Conservation (phyloP, 2,888 invertebrate species). For the Argyresthia albistria region DNA sequence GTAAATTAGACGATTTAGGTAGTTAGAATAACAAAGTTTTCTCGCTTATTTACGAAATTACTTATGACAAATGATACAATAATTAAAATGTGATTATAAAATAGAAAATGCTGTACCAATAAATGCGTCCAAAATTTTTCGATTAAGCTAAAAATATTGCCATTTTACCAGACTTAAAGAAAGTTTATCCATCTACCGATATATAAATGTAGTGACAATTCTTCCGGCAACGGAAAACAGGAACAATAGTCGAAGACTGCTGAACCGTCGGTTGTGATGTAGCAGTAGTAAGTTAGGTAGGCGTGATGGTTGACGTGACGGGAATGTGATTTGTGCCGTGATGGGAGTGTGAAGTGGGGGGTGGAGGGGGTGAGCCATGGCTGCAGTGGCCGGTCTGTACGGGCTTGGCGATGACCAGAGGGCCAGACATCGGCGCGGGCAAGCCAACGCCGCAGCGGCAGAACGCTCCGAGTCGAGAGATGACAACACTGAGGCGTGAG, state of each 20-base stretch:
- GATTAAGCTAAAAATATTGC: conserved; percentile 34
- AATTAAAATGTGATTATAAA: conserved; percentile 53
- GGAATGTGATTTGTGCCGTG: conserved; percentile 16
- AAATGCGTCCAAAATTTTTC: conserved; percentile 59
- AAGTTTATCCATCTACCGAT: not conserved
- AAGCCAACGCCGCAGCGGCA: conserved; percentile 76
- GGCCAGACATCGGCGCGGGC: conserved; percentile 59
- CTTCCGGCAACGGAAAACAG: conserved; percentile 5
- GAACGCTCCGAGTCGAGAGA: conserved; percentile 77
- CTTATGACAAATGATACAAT: conserved; percentile 55
- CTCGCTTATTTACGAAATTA: conserved; percentile 3
- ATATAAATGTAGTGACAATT: not conserved
- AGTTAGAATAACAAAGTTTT: conserved; percentile 4
- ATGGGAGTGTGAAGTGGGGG: conserved; percentile 31
- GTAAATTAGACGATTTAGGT: not conserved
- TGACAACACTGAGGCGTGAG: conserved; percentile 74
- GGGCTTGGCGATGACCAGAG: conserved; percentile 84
- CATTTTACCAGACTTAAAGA: not conserved
- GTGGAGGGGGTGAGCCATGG: conserved; percentile 64
- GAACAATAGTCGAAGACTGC: conserved; percentile 10
- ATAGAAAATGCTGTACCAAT: conserved; percentile 47
- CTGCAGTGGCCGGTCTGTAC: conserved; percentile 85
- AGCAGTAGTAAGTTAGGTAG: conserved; percentile 1
- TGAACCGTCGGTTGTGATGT: conserved; percentile 10
- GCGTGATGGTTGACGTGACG: conserved; percentile 25